Percentiles rank a stretch among this genome's conserved stretches.
Conservation (phyloP, 2,797 vertebrate genomes). For the Cirrhinus mrigala region DNA sequence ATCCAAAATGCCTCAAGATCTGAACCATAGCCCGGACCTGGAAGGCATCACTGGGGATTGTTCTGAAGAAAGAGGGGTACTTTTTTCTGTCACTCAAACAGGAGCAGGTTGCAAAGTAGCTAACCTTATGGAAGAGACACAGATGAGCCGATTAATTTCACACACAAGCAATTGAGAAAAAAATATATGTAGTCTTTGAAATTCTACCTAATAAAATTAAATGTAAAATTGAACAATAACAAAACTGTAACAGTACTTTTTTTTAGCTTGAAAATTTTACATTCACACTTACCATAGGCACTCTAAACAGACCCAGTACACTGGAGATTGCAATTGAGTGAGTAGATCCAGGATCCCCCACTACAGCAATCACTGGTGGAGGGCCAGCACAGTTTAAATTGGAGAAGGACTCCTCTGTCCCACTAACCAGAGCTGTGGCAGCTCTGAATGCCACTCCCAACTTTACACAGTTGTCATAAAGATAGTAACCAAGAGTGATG, state of each 20-base stretch:
- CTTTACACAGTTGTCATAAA: conserved; percentile 78
- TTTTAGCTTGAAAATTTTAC: background rate
- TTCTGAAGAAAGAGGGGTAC: conserved; percentile 64
- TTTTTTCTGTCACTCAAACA: conserved; percentile 60
- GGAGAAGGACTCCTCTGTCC: conserved; percentile 46
- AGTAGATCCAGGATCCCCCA: conserved; percentile 66
- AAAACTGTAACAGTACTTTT: background rate
- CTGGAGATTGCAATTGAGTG: conserved; percentile 69
- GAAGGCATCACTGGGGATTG: conserved; percentile 61
- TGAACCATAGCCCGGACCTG: conserved; percentile 69
- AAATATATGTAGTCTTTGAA: conserved; percentile 1
- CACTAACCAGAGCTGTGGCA: conserved; percentile 68
- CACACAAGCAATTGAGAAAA: background rate
- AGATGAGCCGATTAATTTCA: background rate
- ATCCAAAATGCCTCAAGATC: conserved; percentile 72
- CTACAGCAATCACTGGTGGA: conserved; percentile 64
- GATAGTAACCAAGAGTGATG: conserved; percentile 75
- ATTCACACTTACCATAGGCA: conserved; percentile 64
- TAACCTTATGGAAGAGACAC: conserved; percentile 40
- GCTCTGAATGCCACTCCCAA: conserved; percentile 74
- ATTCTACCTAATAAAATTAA: background rate
- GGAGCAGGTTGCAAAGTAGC: conserved; percentile 65
- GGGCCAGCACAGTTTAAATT: conserved; percentile 48
- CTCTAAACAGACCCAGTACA: conserved; percentile 63
- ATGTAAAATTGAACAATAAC: background rate